phyloP scores from a whole-genome alignment of 1,140 invertebrate genomes.

The Grapholita molesta region DNA sequence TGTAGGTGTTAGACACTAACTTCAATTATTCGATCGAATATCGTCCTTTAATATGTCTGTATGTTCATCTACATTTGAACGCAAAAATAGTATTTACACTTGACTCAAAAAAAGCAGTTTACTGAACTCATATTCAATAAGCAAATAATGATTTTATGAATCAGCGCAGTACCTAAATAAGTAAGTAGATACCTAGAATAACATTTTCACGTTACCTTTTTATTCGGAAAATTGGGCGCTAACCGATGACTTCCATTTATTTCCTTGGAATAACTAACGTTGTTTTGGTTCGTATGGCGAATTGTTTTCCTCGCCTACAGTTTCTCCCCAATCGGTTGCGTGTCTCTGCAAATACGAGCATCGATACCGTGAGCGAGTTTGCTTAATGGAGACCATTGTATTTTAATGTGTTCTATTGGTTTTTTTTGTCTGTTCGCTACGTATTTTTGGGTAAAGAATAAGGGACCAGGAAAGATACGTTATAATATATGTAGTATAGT shows the following conservation, averaged over 20 bases:
- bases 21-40: too few species aligned
- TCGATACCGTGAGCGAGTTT: not conserved
- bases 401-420: not conserved
- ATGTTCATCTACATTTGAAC: too few species aligned
- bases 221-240: constrained; percentile 19
- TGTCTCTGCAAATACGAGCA: not conserved
- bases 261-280: constrained; percentile 28
- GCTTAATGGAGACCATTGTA: not conserved
- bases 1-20: too few species aligned
- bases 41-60: too few species aligned
- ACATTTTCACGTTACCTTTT: not conserved
- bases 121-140: not conserved
- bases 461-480: not conserved
- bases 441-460: not conserved
- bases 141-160: not conserved
- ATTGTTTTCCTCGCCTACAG: not conserved
- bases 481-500: too few species aligned
- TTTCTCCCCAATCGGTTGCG: not conserved
- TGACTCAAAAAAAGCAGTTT: too few species aligned
- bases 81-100: too few species aligned
- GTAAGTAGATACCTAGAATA: too few species aligned
- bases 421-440: not conserved
- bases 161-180: not conserved
- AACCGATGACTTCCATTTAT: constrained; percentile 38
- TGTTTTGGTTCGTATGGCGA: not conserved